phyloP scores from a whole-genome alignment of 2,888 invertebrate genomes.

The Zootermopsis nevadensis region DNA sequence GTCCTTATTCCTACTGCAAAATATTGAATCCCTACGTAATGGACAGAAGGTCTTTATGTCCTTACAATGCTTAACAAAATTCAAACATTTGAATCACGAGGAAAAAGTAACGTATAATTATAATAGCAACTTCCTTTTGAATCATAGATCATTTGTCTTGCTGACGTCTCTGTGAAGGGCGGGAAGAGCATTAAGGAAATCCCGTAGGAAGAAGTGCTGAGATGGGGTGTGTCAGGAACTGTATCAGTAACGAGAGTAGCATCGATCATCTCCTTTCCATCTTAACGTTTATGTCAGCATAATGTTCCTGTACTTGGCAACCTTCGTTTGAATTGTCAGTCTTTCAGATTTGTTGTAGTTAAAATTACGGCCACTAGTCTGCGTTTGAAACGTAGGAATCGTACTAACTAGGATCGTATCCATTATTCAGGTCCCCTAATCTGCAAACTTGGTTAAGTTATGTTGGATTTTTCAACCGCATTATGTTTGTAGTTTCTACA shows the following conservation, averaged over 20 bases:
- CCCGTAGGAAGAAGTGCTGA: not conserved
- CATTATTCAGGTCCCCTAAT: no score
- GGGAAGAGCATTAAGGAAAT: conserved; percentile 24
- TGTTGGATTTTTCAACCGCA: no score
- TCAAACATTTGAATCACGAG: no score
- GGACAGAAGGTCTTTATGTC: no score
- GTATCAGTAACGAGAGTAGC: conserved; percentile 36
- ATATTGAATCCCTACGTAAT: no score
- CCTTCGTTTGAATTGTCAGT: conserved; percentile 11
- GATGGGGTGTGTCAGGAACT: conserved; percentile 39
- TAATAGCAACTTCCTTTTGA: conserved; percentile 13
- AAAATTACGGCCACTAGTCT: not conserved
- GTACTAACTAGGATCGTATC: no score
- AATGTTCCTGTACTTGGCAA: not conserved
- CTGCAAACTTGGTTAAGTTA: no score
- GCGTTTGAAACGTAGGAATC: no score
- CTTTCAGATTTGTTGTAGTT: conserved; percentile 2
- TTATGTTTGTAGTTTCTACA: no score
- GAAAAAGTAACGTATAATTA: not conserved
- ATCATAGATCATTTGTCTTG: conserved; percentile 37
- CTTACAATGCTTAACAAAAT: no score
- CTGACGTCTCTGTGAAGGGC: conserved; percentile 17
- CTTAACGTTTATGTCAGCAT: no score
- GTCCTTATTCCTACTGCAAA: no score
- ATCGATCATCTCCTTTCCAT: conserved; percentile 21